Evolutionary conservation across 2,888 invertebrate genomes (phyloP), one percentile per base, ranked within the genome.

Genomic region (Abrostola triplasia): DNA sequence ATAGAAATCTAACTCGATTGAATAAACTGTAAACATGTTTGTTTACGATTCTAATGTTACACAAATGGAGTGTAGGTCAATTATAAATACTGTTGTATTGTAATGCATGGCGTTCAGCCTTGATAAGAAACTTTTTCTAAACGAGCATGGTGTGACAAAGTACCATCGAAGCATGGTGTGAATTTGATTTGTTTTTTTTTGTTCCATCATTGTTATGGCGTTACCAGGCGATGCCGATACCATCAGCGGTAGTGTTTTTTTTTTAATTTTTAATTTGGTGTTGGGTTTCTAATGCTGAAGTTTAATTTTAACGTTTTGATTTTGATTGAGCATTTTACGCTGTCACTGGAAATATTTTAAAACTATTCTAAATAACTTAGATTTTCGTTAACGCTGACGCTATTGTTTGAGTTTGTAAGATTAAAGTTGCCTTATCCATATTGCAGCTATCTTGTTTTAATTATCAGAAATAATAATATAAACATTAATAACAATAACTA

Each of bases 191-290:
- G 84, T 85, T 88, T 88, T 88, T 89, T 79, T 92, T 92, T 93
- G 91, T 94, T 94, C 80, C 92, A 92, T 92, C 90, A 81, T 90
- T 92, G 90, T 92, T 89, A 85, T 88, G 92, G 91, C 93, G 93
- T 82, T 87, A 77, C 94, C 96, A 96, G 96, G 95, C 95, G 95
- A 96, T 96, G 96, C 95, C 96, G 94, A 95, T 96, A 89, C 95
- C 96, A 92, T 95, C 95, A 88, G 96, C 96, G 96, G 96, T 96
- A 96, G 95, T 94, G 95, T 91, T 91, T 93, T 94, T 89, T 90
- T 79, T 73, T 88, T 86, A 84, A 90, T 90, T 86, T 76, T 59
- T 61, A 58, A 66, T 73, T 84, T 79, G 88, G 89, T 88, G 87
- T 85, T 86, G 86, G 87, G 84, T 79, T 78, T 73, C 69, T 88